Evolutionary conservation across 2,797 vertebrate genomes (phyloP), one percentile per base, ranked within the genome.

Genomic region (Tadarida brasiliensis): DNA sequence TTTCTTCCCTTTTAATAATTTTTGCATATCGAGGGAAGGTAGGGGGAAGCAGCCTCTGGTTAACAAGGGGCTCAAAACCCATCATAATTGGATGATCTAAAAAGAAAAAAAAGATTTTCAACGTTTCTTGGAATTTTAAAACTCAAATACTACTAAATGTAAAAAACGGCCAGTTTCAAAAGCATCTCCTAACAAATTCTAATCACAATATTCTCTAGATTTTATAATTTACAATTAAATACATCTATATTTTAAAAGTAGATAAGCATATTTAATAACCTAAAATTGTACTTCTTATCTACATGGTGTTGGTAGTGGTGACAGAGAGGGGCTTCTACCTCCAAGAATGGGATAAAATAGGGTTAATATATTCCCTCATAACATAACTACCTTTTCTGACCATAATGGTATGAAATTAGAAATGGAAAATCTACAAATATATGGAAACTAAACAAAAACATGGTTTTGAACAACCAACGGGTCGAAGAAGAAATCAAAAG

Each of bases 1-100:
- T 99, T 98, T 99, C 99, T 97, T 99, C 99, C 71, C 99, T 99
- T 98, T 99, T 99, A 97, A 99, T 99, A 98, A 99, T 99, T 98
- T 99, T 99, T 98, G 99, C 99, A 26, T 99, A 99, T 96, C 99
- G 99, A 92, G 99, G 99, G 96, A 99, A 99, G 44, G 99, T 99
- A 8, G 99, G 99, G 8, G 99, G 99, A 95, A 99, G 99, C 91
- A 99, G 98, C 87, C 99, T 99, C 98, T 99, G 99, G 98, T 99
- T 99, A 96, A 99, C 99, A 88, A 99, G 98, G 0, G 99, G 99
- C 96, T 99, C 99, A 98, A 99, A 99, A 24, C 99, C 99, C 99
- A 99, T 99, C 99, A 99, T 99, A 98, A 99, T 99, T 39, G 99
- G 99, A 97, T 99, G 99, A 98, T 99, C 99, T 99, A 98, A 84